Percentiles rank a stretch among this genome's conserved stretches.
Conservation (phyloP, 2,113 vertebrate species). For the Mesoclemmys tuberculata region DNA sequence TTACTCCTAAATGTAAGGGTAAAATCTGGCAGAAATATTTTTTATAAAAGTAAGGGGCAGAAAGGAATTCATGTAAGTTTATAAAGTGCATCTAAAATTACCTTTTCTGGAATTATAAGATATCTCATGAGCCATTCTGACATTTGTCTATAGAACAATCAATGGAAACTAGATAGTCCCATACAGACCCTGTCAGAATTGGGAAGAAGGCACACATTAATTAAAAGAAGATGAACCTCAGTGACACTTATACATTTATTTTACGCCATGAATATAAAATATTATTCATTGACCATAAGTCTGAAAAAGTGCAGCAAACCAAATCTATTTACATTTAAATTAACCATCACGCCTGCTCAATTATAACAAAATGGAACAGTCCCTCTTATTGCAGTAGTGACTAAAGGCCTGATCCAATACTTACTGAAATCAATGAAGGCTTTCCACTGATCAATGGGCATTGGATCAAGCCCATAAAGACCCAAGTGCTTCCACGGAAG, state of each 20-base stretch:
- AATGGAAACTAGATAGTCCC: neutral
- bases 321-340: neutral
- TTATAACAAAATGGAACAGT: neutral
- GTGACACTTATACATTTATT: neutral
- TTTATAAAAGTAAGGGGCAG: neutral
- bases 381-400: neutral
- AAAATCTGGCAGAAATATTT: neutral
- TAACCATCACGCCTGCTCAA: neutral
- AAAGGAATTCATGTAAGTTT: neutral
- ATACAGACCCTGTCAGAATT: neutral
- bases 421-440: neutral
- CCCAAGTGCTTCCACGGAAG: neutral
- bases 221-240: neutral
- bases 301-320: neutral
- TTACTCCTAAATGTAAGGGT: neutral
- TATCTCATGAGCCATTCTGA: neutral
- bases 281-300: neutral
- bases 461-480: neutral
- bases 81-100: conserved; percentile 10
- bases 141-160: neutral
- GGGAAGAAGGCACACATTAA: neutral
- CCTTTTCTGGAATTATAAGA: neutral
- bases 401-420: neutral
- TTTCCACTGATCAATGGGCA: neutral
- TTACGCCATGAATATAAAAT: neutral